Evolutionary conservation across 2,888 invertebrate genomes (phyloP), one percentile per base, ranked within the genome.

Genomic region (Cordilura impudica): DNA sequence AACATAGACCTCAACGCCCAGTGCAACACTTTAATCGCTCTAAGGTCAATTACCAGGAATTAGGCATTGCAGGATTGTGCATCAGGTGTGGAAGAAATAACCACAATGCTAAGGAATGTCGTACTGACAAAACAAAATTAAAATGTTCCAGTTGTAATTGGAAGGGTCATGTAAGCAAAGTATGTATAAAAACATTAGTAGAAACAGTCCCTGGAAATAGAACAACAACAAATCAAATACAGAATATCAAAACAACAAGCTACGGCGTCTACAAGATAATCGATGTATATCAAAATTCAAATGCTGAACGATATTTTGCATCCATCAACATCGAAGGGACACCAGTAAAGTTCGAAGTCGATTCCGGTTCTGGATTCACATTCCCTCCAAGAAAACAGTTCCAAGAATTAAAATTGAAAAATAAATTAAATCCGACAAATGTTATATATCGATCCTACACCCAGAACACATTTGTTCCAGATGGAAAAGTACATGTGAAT

Each of bases 51-150:
- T 65, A 65, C 12, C n/a, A 23, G 14, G 16, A 51, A 4, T 12
- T 65, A 23, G 51, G 65, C 7, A 65, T 65, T 10, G 51, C n/a
- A 1, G 65, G 35, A 16, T 39, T 65, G n/a, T 65, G 65, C 18
- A 4, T 51, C 1, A 21, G 65, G 2, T 51, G 51, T 6, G 51
- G 65, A 0, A 21, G 23, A 4, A 65, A 39, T 21, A 49, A 49
- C n/a, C 51, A 66, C n/a, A 4, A n/a, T 6, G 23, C 53, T 4
- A 66, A 18, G 4, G 66, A 26, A 2, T 70, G 51, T 7, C 39
- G 39, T 4, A 35, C 18, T 0, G 10, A 10, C 3, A 70, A 60
- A 26, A 10, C 16, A 8, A 70, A 70, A 23, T 51, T 70, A 12
- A 61, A 60, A 29, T 60, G 35, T n/a, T 16, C 21, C 0, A 12